Evolutionary conservation across 2,797 vertebrate genomes (phyloP).

Genomic region (Lagocephalus sceleratus): DNA sequence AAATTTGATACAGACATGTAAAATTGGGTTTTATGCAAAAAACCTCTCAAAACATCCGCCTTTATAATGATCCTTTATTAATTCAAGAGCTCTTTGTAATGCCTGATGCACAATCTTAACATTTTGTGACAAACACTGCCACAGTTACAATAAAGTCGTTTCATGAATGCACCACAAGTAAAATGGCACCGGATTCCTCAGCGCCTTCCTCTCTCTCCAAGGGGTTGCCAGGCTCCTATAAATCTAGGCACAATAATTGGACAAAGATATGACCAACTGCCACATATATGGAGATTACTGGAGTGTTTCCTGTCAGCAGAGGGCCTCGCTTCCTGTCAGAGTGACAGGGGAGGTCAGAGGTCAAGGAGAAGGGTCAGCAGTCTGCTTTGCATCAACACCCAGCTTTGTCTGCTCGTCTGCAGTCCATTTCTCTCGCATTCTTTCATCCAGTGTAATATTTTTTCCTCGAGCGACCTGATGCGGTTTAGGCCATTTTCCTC

Average conservation of each 20-base stretch:
- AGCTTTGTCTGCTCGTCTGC: constrained; percentile 29
- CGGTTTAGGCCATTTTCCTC: constrained; percentile 10
- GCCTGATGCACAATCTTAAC: constrained; percentile 7
- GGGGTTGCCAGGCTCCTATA: constrained; percentile 57
- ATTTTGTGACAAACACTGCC: constrained; percentile 9
- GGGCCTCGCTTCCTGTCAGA: constrained; percentile 59
- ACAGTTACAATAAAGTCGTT: constrained; percentile 45
- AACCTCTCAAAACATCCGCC: neutral
- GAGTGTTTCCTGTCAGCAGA: constrained; percentile 55
- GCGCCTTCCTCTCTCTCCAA: constrained; percentile 32
- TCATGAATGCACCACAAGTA: constrained; percentile 30
- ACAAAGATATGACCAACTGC: constrained; percentile 51
- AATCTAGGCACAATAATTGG: constrained; percentile 64
- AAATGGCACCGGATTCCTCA: constrained; percentile 57
- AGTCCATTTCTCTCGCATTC: constrained; percentile 13
- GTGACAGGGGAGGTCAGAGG: constrained; percentile 46
- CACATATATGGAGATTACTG: constrained; percentile 53
- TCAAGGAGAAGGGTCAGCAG: constrained; percentile 47
- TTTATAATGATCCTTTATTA: constrained; percentile 2
- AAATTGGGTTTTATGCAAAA: neutral
- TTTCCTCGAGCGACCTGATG: constrained; percentile 13
- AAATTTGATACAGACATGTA: too few species aligned
- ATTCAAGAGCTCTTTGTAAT: constrained; percentile 7
- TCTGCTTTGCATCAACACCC: constrained; percentile 66
- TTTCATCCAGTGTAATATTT: constrained; percentile 16